These are phyloP conservation scores for Umimayanthus kanabou DNA, from an alignment of 92 coral and sea anemone species.

Conservation along the genomic window DNA sequence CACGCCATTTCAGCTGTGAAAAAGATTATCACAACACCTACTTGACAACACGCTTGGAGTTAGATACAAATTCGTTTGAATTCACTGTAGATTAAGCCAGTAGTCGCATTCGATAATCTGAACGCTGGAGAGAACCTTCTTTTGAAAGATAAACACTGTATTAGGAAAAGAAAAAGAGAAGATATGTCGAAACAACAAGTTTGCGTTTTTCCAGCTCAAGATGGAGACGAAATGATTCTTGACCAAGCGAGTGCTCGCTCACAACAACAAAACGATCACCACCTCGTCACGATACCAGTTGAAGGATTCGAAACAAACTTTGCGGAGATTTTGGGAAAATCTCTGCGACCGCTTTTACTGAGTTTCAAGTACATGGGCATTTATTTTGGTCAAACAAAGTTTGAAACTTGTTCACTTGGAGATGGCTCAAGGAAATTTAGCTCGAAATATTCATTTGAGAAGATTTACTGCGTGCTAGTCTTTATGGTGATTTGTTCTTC, in stretches of 20 bases:
- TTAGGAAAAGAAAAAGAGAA: background rate
- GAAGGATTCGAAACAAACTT: background rate
- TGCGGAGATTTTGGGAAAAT: background rate
- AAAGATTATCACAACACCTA: background rate
- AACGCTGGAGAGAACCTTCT: background rate
- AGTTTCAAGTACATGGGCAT: background rate
- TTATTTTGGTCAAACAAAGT: background rate
- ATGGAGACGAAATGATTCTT: background rate
- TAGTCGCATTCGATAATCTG: too few relatives aligned
- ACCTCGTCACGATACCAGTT: background rate
- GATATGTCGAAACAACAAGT: background rate
- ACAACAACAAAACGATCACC: background rate
- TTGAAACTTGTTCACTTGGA: background rate
- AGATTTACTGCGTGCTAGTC: background rate
- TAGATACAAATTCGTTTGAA: background rate
- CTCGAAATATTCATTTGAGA: background rate
- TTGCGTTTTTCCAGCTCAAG: slow-evolving; percentile 1
- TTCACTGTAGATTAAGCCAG: too few relatives aligned
- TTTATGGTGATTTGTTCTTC: background rate
- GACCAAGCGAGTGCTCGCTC: too few relatives aligned
- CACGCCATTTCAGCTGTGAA: background rate
- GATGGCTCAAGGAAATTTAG: background rate
- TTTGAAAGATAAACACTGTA: background rate
- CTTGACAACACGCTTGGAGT: background rate
- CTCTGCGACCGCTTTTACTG: background rate